Evolutionary conservation across 2,113 vertebrate genomes (phyloP).

Genomic region (Amphilophus citrinellus): DNA sequence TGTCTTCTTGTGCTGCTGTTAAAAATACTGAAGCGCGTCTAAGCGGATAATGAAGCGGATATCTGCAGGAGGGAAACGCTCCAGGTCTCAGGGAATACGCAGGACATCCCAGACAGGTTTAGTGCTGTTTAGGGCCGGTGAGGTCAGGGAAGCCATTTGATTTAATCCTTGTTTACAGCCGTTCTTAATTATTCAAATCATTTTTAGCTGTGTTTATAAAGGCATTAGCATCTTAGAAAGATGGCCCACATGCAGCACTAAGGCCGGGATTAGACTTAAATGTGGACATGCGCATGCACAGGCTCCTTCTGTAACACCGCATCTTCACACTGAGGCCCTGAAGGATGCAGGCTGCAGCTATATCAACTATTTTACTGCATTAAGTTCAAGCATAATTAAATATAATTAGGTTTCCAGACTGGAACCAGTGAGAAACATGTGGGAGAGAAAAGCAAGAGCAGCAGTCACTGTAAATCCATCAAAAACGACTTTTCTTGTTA

Average conservation of each 20-base stretch:
- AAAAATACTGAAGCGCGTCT: conserved; percentile 34
- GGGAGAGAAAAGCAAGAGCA: background rate
- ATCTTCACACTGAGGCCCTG: background rate
- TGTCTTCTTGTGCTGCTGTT: background rate
- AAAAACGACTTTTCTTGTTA: background rate
- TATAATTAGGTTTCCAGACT: background rate
- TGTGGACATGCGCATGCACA: background rate
- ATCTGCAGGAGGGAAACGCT: conserved; percentile 24
- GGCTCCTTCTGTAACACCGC: background rate
- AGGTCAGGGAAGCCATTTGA: conserved; percentile 37
- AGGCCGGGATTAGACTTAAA: background rate
- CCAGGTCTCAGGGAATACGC: conserved; percentile 7
- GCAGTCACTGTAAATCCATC: background rate
- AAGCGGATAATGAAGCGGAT: conserved; percentile 48
- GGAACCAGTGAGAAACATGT: rapidly evolving
- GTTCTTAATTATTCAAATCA: background rate
- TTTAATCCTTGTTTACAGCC: background rate
- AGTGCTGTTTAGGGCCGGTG: conserved; percentile 23
- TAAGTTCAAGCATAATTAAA: background rate
- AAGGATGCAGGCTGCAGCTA: background rate
- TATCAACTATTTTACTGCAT: background rate
- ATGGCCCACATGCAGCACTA: background rate
- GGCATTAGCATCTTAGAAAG: background rate
- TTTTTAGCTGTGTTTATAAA: background rate
- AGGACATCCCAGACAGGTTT: conserved; percentile 39